Evolutionary conservation across 2,888 invertebrate genomes (phyloP).

Genomic region (Drosophila kanekoi): DNA sequence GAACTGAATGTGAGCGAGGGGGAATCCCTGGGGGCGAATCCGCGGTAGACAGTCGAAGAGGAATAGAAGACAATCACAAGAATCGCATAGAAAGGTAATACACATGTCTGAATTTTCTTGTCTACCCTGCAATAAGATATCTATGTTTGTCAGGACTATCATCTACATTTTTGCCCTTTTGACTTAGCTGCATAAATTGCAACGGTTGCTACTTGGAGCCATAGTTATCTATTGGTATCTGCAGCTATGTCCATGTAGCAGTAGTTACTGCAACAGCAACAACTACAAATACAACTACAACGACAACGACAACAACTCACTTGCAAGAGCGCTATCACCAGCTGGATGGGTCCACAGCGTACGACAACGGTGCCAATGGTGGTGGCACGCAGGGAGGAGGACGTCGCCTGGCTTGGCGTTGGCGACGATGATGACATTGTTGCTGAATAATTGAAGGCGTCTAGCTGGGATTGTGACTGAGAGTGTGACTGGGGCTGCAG

Average conservation of each 20-base stretch:
- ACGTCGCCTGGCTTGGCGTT: constrained; percentile 74
- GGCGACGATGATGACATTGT: constrained; percentile 83
- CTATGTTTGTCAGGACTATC: constrained; percentile 7
- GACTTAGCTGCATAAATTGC: constrained; percentile 42
- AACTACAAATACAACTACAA: neutral
- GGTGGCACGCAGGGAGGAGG: constrained; percentile 87
- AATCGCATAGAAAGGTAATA: constrained; percentile 4
- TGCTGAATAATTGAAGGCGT: constrained; percentile 80
- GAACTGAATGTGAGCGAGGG: no score
- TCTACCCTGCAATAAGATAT: neutral
- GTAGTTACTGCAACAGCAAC: constrained; percentile 9
- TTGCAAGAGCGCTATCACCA: constrained; percentile 95
- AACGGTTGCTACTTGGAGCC: constrained; percentile 18
- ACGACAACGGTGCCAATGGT: constrained; percentile 96
- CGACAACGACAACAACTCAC: constrained; percentile 86
- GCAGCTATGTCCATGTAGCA: constrained; percentile 37
- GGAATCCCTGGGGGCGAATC: no score
- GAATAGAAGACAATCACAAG: no score
- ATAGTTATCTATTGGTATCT: constrained; percentile 51
- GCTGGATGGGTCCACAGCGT: constrained; percentile 93
- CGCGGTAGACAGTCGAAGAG: neutral
- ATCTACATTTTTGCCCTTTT: constrained; percentile 32
- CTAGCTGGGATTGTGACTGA: constrained; percentile 69
- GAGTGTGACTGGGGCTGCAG: constrained; percentile 46
- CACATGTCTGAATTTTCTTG: constrained; percentile 2